Percentiles rank a stretch among this genome's conserved stretches.
phyloP scores from a whole-genome alignment of 2,797 vertebrate species.

The Macrochelys suwanniensis region DNA sequence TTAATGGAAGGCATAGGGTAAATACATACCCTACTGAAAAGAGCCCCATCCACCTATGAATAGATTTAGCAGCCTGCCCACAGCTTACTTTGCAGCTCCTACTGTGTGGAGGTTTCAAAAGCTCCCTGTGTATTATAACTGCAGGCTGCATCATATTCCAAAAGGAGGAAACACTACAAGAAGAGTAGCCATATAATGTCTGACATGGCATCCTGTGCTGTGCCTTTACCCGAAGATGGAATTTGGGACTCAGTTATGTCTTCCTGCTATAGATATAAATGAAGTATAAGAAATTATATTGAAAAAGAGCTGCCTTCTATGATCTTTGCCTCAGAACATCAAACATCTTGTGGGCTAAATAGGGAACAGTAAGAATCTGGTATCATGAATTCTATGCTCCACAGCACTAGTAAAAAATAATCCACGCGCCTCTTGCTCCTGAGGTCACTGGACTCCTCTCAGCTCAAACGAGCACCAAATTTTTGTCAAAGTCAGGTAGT shows the following conservation, averaged over 20 bases:
- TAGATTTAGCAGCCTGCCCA: not conserved
- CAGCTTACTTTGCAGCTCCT: not conserved
- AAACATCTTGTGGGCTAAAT: not conserved
- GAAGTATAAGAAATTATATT: not conserved
- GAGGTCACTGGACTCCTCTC: slow-evolving; percentile 25
- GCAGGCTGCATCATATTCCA: not conserved
- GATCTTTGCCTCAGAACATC: slow-evolving; percentile 8
- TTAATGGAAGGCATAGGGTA: not conserved
- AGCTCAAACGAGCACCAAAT: not conserved
- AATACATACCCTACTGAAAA: not conserved
- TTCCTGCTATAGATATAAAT: rapidly evolving
- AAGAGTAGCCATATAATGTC: not conserved
- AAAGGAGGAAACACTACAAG: not conserved
- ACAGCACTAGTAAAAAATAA: slow-evolving; percentile 30
- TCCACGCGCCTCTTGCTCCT: slow-evolving; percentile 9
- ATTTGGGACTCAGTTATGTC: not conserved
- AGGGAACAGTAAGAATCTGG: slow-evolving; percentile 14
- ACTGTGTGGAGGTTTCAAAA: rapidly evolving
- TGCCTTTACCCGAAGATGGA: not conserved
- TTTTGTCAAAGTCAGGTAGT: not conserved
- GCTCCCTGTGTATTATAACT: not conserved
- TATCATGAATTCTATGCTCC: slow-evolving; percentile 36
- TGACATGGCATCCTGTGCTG: rapidly evolving
- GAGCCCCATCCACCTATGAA: not conserved
- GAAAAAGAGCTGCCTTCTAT: not conserved